Evolutionary conservation across 2,888 invertebrate genomes (phyloP).

Genomic region (Tricholauxania praeusta): DNA sequence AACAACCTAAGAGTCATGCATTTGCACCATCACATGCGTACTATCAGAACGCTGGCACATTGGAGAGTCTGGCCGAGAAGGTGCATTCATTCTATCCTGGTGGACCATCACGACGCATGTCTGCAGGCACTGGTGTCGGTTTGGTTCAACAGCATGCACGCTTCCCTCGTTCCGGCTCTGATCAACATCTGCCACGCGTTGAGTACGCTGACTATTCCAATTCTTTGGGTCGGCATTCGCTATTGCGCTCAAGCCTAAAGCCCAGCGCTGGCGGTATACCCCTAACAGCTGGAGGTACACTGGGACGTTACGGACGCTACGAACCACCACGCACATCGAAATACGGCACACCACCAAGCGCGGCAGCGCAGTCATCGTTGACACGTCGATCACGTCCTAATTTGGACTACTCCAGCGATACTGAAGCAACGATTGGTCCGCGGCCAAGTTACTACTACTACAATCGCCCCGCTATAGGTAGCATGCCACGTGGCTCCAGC

Average conservation of each 20-base stretch:
- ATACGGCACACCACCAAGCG: conserved; percentile 68
- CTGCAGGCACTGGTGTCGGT: conserved; percentile 71
- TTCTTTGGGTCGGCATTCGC: conserved; percentile 80
- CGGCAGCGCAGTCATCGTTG: conserved; percentile 69
- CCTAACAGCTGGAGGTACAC: conserved; percentile 68
- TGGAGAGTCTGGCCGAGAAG: conserved; percentile 92
- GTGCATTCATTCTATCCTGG: conserved; percentile 89
- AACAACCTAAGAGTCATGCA: conserved; percentile 89
- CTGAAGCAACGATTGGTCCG: conserved; percentile 90
- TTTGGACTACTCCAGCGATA: conserved; percentile 94
- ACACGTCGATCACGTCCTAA: conserved; percentile 80
- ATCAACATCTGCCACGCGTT: conserved; percentile 88
- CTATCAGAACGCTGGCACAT: conserved; percentile 82
- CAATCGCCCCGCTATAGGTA: conserved; percentile 67
- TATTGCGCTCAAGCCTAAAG: conserved; percentile 84
- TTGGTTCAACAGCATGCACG: conserved; percentile 66
- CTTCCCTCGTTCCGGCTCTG: conserved; percentile 90
- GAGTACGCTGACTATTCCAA: conserved; percentile 88
- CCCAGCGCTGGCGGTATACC: conserved; percentile 65
- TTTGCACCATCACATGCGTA: conserved; percentile 82
- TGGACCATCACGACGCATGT: conserved; percentile 73
- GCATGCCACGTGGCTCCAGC: conserved; percentile 64
- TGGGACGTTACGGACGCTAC: conserved; percentile 76
- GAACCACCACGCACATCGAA: conserved; percentile 69
- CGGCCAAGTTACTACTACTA: conserved; percentile 83